Percentiles rank a stretch among this genome's conserved stretches.
Evolutionary conservation across 2,113 vertebrate genomes (phyloP).

Genomic region (Myotis yumanensis): DNA sequence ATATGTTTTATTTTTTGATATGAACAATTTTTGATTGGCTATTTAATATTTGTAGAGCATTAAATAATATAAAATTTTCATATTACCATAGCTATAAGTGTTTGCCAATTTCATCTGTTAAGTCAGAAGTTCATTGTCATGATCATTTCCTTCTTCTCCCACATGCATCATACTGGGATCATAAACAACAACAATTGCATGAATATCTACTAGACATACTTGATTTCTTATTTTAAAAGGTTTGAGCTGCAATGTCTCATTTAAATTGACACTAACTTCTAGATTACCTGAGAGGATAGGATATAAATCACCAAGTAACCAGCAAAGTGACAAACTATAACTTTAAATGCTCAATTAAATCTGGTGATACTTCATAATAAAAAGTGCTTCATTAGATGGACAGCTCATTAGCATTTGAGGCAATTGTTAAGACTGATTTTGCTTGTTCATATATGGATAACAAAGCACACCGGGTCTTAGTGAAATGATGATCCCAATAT

Average conservation of each 20-base stretch:
- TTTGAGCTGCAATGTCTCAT: not conserved
- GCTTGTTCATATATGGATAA: not conserved
- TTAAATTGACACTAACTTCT: constrained; percentile 2
- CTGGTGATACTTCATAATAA: not conserved
- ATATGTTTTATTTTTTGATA: not conserved
- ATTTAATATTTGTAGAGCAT: not conserved
- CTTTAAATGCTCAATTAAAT: constrained; percentile 70
- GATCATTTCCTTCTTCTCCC: not conserved
- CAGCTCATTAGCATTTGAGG: not conserved
- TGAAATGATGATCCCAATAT: not conserved
- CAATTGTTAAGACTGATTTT: constrained; percentile 1
- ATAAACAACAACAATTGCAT: not conserved
- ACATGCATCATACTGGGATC: not conserved
- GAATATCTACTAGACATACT: not conserved
- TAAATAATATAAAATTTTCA: constrained; percentile 36
- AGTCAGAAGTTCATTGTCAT: not conserved
- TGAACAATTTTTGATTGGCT: not conserved
- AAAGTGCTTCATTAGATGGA: constrained; percentile 37
- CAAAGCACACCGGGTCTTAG: not conserved
- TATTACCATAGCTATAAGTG: not conserved
- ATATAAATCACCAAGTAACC: constrained; percentile 48
- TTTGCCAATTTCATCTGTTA: not conserved
- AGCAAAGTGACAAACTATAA: constrained; percentile 41
- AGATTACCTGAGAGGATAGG: not conserved
- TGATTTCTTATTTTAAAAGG: not conserved